Evolutionary conservation across 53 echinoderm and acorn worm genomes (phyloP).

Genomic region (Pentamera pediparva): DNA sequence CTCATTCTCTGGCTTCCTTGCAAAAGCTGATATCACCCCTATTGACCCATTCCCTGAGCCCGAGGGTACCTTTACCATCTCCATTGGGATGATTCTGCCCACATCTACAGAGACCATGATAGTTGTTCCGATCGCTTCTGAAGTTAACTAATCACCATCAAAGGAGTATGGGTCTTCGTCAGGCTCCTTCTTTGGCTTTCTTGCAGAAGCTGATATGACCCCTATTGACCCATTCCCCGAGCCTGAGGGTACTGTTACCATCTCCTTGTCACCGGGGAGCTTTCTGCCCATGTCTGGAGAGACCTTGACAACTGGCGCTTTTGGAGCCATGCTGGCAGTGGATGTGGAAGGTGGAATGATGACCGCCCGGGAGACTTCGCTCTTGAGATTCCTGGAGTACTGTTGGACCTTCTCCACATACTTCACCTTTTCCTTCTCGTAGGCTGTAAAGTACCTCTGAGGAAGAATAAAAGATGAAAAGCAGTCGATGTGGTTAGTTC

Average conservation of each 20-base stretch:
- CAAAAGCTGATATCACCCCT: too few relatives aligned
- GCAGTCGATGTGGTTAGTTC: neutral
- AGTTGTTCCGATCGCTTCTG: neutral
- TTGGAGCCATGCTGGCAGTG: neutral
- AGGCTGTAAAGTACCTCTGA: conserved; percentile 82
- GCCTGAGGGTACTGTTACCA: too few relatives aligned
- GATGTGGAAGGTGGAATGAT: neutral
- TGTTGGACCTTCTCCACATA: conserved; percentile 81
- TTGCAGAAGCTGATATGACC: too few relatives aligned
- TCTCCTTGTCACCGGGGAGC: neutral
- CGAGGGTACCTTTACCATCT: too few relatives aligned
- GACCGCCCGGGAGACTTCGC: neutral
- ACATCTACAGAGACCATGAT: neutral
- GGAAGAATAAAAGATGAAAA: neutral
- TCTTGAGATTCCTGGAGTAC: conserved; percentile 45
- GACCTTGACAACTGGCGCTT: neutral
- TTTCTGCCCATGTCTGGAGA: neutral
- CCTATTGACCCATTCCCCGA: too few relatives aligned
- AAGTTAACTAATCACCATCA: conserved; percentile 46
- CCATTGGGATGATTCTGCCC: neutral
- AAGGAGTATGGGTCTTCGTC: conserved; percentile 67
- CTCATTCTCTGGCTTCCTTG: too few relatives aligned
- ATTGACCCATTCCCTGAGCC: too few relatives aligned
- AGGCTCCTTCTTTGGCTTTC: neutral
- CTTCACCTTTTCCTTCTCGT: conserved; percentile 79